phyloP scores from a whole-genome alignment of 2,797 vertebrate genomes.

The Fundulus diaphanus region DNA sequence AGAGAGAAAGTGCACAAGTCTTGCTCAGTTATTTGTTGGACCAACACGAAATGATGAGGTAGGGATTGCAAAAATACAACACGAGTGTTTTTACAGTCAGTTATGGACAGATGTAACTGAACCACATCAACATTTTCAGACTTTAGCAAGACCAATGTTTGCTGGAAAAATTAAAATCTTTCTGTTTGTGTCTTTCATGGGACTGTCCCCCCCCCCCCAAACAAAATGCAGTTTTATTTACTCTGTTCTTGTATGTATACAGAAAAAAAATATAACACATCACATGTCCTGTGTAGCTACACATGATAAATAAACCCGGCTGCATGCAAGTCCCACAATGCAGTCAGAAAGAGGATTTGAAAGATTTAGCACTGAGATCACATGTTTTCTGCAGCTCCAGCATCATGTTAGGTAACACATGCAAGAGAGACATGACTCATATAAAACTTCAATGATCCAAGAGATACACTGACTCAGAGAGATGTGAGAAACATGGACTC shows the following conservation, averaged over 20 bases:
- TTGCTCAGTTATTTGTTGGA: neutral
- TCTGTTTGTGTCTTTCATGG: neutral
- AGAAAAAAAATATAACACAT: neutral
- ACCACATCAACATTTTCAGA: neutral
- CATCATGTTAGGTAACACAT: constrained; percentile 55
- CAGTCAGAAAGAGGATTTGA: constrained; percentile 19
- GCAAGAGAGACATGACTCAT: constrained; percentile 22
- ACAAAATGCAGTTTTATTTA: neutral
- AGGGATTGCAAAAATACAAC: neutral
- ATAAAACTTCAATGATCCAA: constrained; percentile 30
- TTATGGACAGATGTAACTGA: neutral
- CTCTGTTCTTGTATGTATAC: neutral
- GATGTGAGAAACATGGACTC: constrained; percentile 20
- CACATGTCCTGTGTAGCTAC: neutral
- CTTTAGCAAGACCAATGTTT: neutral
- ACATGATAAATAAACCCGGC: neutral
- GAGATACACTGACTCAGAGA: constrained; percentile 21
- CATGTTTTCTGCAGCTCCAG: constrained; percentile 32
- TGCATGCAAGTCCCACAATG: constrained; percentile 22
- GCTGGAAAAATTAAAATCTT: neutral
- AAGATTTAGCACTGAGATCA: constrained; percentile 46
- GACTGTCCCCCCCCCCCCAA: neutral
- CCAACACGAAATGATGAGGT: neutral
- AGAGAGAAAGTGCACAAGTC: neutral
- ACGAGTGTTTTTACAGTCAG: neutral